Conservation (phyloP, 2,113 vertebrate genomes). For the Neoarius graeffei region DNA sequence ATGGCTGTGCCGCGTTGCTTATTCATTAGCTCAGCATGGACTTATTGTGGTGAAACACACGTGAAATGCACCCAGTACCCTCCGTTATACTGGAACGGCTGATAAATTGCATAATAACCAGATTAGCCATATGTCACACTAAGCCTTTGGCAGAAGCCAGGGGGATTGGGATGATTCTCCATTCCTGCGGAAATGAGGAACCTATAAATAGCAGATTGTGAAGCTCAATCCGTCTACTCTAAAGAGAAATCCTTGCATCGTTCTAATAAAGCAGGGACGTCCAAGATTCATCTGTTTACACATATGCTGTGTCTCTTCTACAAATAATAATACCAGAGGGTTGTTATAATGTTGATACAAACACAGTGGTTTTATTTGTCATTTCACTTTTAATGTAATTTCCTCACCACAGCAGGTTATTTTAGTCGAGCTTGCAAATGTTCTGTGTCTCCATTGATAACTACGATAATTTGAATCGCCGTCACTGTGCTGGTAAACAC, state of each 20-base stretch:
- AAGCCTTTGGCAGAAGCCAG: slow-evolving; percentile 73
- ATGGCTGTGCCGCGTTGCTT: slow-evolving; percentile 53
- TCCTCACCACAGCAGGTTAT: slow-evolving; percentile 20
- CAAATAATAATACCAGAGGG: slow-evolving; percentile 25
- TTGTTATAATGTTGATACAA: slow-evolving; percentile 16
- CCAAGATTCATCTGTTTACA: slow-evolving; percentile 37
- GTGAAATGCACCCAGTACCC: slow-evolving; percentile 70
- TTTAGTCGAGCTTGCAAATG: slow-evolving; percentile 30
- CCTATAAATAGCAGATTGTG: slow-evolving; percentile 76
- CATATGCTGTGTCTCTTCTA: not conserved
- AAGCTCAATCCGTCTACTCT: slow-evolving; percentile 73
- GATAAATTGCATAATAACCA: slow-evolving; percentile 79
- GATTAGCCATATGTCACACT: slow-evolving; percentile 78
- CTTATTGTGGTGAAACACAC: slow-evolving; percentile 68
- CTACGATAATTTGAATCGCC: slow-evolving; percentile 21
- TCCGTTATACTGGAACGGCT: slow-evolving; percentile 66
- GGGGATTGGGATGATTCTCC: slow-evolving; percentile 71
- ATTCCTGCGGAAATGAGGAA: slow-evolving; percentile 70
- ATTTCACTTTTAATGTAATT: slow-evolving; percentile 26
- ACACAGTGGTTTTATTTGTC: slow-evolving; percentile 20
- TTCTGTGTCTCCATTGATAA: slow-evolving; percentile 33
- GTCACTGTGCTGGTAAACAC: slow-evolving; percentile 24
- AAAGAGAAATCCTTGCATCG: slow-evolving; percentile 57
- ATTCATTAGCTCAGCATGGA: slow-evolving; percentile 72
- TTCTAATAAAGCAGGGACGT: slow-evolving; percentile 18